Conservation (phyloP, 2,797 vertebrate genomes). For the Ibycter americanus region DNA sequence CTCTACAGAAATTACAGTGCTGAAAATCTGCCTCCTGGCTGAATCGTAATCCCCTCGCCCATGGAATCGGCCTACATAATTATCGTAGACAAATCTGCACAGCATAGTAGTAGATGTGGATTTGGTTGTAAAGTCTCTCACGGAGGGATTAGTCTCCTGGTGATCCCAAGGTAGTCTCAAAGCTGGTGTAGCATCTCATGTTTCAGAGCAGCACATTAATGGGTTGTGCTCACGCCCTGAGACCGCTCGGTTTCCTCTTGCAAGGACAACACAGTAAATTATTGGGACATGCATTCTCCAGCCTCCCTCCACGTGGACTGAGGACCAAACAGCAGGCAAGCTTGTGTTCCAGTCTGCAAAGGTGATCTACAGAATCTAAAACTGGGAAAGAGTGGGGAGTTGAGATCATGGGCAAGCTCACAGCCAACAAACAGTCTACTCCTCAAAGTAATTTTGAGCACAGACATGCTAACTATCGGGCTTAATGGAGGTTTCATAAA, state of each 20-base stretch:
- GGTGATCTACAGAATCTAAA: not conserved
- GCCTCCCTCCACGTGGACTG: fast-evolving
- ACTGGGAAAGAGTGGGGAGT: not conserved
- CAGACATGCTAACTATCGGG: fast-evolving
- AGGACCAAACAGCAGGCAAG: not conserved
- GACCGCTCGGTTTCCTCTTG: fast-evolving
- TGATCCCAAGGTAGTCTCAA: not conserved
- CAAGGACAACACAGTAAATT: too few relatives aligned
- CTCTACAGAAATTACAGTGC: not conserved
- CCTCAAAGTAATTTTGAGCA: not conserved
- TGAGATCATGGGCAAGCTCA: not conserved
- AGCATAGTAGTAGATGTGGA: not conserved
- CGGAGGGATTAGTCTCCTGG: not conserved
- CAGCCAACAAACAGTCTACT: not conserved
- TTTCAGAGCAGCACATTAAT: fast-evolving
- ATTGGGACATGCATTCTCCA: fast-evolving
- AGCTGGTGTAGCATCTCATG: not conserved
- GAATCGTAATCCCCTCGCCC: not conserved
- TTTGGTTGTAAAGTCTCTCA: not conserved
- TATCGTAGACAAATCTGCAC: not conserved
- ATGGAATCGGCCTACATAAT: not conserved
- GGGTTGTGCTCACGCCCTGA: not conserved
- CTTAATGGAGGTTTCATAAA: not conserved
- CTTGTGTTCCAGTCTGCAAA: not conserved
- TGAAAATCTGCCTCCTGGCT: not conserved